These are phyloP conservation scores for Crocidura indochinensis DNA, from an alignment of 2,797 vertebrate genomes.

Conservation along the genomic window DNA sequence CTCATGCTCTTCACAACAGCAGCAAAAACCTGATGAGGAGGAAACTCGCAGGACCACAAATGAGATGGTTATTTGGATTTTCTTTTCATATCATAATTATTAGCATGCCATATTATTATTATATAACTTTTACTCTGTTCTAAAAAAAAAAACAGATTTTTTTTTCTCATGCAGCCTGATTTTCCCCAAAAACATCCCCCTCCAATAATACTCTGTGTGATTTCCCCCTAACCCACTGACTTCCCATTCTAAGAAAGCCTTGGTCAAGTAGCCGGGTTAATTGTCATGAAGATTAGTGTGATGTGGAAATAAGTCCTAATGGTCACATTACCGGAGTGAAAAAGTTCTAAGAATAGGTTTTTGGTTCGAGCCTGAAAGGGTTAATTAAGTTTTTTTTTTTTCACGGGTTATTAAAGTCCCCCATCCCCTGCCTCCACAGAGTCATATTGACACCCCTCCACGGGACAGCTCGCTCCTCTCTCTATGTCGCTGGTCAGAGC, in stretches of 20 bases:
- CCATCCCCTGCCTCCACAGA: conserved; percentile 87
- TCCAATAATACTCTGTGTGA: conserved; percentile 34
- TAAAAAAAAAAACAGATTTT: too few relatives aligned
- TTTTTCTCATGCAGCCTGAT: not conserved
- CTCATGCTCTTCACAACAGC: not conserved
- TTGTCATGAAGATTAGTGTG: conserved; percentile 86
- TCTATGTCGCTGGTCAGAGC: conserved; percentile 90
- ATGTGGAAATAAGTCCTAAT: conserved; percentile 70
- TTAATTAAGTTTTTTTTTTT: conserved; percentile 89
- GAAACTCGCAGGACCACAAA: not conserved
- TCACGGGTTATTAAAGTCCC: conserved; percentile 88
- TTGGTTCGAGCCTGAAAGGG: conserved; percentile 86
- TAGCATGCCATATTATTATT: too few relatives aligned
- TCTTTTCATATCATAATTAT: too few relatives aligned
- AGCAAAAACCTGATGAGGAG: conserved; percentile 30
- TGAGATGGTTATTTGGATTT: too few relatives aligned
- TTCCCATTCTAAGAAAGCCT: conserved; percentile 60
- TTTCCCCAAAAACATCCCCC: not conserved
- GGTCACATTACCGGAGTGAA: conserved; percentile 79
- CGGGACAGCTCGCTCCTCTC: conserved; percentile 89
- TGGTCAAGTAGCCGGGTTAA: conserved; percentile 73
- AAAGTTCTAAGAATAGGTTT: conserved; percentile 84
- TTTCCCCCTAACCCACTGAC: conserved; percentile 46
- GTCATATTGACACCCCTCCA: conserved; percentile 90
- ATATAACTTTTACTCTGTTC: too few relatives aligned